A percentile compares a stretch with the other conserved stretches of the same genome.
phyloP scores from a whole-genome alignment of 2,797 vertebrate genomes.

The Ispidina picta region DNA sequence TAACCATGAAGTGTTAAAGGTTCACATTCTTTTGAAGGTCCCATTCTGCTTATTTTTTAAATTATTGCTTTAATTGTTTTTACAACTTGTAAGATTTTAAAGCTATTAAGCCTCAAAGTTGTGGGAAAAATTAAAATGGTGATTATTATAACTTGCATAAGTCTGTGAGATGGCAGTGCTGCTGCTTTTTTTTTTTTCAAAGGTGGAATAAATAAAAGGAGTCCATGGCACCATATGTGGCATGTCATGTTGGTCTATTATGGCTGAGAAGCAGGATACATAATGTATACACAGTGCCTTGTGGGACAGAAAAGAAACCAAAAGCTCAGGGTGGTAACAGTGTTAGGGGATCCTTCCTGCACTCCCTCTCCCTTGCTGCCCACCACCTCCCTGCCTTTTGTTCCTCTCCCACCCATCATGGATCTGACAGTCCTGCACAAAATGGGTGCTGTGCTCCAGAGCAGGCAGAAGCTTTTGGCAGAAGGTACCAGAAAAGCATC shows the following conservation, averaged over 20 bases:
- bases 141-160: conserved; percentile 65
- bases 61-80: conserved; percentile 85
- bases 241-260: conserved; percentile 24
- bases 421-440: neutral
- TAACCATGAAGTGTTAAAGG: conserved; percentile 89
- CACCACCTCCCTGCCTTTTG: neutral
- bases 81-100: conserved; percentile 85
- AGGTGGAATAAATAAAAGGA: conserved; percentile 12
- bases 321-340: neutral
- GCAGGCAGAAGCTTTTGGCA: neutral
- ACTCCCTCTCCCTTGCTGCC: neutral
- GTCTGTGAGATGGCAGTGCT: conserved; percentile 16
- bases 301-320: conserved; percentile 34
- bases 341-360: neutral
- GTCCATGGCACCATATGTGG: conserved; percentile 11
- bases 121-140: conserved; percentile 75
- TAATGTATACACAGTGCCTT: neutral
- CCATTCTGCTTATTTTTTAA: conserved; percentile 81
- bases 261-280: conserved; percentile 30
- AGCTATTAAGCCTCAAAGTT: conserved; percentile 87
- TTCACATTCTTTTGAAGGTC: conserved; percentile 80
- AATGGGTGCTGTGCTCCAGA: accelerated
- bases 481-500: neutral
- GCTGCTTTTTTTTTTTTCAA: neutral
- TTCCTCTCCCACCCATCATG: neutral